phyloP scores from a whole-genome alignment of 2,888 invertebrate species.

The Hemicrepidius hirtus region DNA sequence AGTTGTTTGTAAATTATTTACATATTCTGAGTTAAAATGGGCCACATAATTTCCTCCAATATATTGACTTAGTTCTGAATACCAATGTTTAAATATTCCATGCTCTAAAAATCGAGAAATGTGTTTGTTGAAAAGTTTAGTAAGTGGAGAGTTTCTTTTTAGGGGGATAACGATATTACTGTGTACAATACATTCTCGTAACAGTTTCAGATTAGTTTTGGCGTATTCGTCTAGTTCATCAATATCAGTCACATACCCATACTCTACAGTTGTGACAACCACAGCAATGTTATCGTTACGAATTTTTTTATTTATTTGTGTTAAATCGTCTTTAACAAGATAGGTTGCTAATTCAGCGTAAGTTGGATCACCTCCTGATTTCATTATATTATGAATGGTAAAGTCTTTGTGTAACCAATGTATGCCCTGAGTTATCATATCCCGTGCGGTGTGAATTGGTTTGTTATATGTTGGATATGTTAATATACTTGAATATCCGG shows the following conservation, averaged over 20 bases:
- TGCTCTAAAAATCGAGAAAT: conserved; percentile 50
- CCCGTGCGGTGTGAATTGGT: conserved; percentile 38
- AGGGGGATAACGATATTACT: conserved; percentile 54
- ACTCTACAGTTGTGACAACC: background rate
- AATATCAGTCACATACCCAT: conserved; percentile 40
- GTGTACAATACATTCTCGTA: conserved; percentile 51
- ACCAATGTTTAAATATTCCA: conserved; percentile 58
- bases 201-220: conserved; percentile 48
- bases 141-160: conserved; percentile 56
- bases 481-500: conserved; percentile 39
- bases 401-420: conserved; percentile 44
- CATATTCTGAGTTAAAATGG: background rate
- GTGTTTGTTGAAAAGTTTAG: conserved; percentile 52
- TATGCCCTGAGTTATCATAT: conserved; percentile 53
- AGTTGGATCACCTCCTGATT: too few species aligned
- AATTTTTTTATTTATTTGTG: background rate
- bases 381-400: too few species aligned
- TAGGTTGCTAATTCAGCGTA: too few species aligned
- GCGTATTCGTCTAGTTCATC: conserved; percentile 55
- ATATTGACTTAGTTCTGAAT: conserved; percentile 37
- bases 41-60: conserved; percentile 26
- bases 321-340: too few species aligned
- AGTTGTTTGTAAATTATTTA: conserved; percentile 15
- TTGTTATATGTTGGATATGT: conserved; percentile 32
- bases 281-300: background rate